Evolutionary conservation across 2,113 vertebrate species (phyloP).

Genomic region (Nycticebus coucang): DNA sequence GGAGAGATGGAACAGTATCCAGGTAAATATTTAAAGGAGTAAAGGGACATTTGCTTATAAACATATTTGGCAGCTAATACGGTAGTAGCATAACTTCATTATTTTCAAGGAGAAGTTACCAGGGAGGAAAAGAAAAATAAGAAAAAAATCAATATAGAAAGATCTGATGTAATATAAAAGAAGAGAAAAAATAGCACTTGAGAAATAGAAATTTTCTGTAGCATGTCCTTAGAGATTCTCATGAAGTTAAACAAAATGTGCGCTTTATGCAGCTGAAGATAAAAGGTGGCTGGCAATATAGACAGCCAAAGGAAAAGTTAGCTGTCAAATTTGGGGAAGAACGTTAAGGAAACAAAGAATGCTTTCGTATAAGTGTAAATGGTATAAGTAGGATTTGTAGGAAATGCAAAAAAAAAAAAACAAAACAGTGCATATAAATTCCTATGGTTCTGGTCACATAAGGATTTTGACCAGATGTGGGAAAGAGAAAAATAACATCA

Average conservation of each 20-base stretch:
- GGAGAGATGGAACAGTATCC: not conserved
- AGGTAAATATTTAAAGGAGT: constrained; percentile 45
- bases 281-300: not conserved
- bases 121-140: not conserved
- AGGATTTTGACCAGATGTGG: not conserved
- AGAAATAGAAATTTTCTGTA: not conserved
- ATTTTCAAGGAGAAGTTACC: not conserved
- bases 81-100: not conserved
- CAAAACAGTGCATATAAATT: not conserved
- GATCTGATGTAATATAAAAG: not conserved
- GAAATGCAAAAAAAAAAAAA: not conserved
- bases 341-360: not conserved
- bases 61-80: constrained; percentile 14
- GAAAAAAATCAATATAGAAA: constrained; percentile 7
- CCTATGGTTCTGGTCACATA: not conserved
- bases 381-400: not conserved
- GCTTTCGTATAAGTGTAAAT: not conserved
- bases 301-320: not conserved
- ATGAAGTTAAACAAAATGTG: constrained; percentile 26
- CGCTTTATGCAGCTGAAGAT: constrained; percentile 5
- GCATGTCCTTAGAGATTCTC: not conserved
- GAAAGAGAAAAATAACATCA: not conserved
- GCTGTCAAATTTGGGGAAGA: not conserved
- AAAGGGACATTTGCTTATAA: not conserved
- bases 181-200: not conserved